Evolutionary conservation across 2,113 vertebrate species (phyloP).

Genomic region (Nothocercus julius): DNA sequence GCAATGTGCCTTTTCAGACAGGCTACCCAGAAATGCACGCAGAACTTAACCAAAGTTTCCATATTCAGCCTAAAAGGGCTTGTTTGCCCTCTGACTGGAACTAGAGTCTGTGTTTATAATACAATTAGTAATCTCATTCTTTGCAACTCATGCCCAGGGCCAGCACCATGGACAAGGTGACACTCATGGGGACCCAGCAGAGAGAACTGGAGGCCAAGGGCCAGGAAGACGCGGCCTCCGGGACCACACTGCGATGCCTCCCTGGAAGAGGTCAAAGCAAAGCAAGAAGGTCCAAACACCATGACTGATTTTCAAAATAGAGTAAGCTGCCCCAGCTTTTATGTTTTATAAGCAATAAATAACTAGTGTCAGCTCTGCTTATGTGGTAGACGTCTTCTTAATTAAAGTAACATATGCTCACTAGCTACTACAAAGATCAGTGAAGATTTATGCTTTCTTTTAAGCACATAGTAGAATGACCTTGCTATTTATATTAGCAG

Average conservation of each 20-base stretch:
- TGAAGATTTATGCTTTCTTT: constrained; percentile 26
- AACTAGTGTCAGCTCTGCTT: background rate
- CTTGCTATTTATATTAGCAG: background rate
- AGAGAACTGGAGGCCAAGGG: background rate
- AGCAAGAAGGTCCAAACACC: background rate
- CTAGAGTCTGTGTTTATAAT: no score
- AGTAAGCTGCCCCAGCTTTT: background rate
- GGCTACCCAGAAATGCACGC: background rate
- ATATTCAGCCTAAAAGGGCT: background rate
- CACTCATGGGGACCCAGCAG: background rate
- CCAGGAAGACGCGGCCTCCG: fast-evolving
- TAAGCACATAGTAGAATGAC: background rate
- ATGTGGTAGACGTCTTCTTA: fast-evolving
- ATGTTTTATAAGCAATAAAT: background rate
- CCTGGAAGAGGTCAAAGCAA: background rate
- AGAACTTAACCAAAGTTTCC: background rate
- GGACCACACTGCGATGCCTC: background rate
- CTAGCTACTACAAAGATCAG: background rate
- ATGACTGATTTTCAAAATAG: background rate
- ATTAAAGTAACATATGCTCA: background rate
- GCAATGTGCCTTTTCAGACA: background rate
- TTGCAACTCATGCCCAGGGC: background rate
- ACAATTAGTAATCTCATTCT: background rate
- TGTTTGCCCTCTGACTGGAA: fast-evolving
- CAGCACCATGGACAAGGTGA: background rate